Conservation (phyloP, 2,113 vertebrate genomes). For the Dicerorhinus sumatrensis region DNA sequence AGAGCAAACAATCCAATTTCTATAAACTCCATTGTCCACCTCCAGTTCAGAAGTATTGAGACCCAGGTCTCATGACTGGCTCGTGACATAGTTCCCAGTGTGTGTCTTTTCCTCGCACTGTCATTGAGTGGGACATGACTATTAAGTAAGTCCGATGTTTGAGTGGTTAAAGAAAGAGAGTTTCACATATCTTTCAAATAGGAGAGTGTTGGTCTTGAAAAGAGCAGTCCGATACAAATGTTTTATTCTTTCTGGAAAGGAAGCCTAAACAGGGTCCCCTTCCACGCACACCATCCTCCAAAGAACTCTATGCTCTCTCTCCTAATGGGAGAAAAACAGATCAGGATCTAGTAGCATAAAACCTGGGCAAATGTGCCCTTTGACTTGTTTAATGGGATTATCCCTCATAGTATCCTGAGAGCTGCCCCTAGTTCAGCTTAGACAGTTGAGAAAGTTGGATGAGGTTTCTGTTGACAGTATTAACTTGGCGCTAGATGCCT, state of each 20-base stretch:
- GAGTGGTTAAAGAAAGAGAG: not conserved
- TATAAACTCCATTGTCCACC: not conserved
- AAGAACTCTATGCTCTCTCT: not conserved
- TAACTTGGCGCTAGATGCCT: constrained; percentile 66
- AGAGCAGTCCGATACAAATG: not conserved
- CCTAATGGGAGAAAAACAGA: not conserved
- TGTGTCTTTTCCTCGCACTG: not conserved
- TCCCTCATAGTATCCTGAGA: not conserved
- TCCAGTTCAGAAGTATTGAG: not conserved
- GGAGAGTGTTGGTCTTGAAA: not conserved
- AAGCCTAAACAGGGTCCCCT: not conserved
- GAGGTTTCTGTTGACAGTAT: constrained; percentile 66
- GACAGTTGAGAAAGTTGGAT: constrained; percentile 62
- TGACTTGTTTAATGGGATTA: not conserved
- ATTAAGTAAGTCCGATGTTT: not conserved
- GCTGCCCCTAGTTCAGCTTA: constrained; percentile 14
- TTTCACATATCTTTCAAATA: not conserved
- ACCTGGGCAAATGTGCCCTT: not conserved
- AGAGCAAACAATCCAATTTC: not conserved
- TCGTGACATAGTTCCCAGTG: not conserved
- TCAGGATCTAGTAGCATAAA: not conserved
- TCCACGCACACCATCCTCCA: not conserved
- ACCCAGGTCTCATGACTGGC: not conserved
- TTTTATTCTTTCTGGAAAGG: constrained; percentile 21
- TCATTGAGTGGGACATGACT: not conserved